Evolutionary conservation across 2,888 invertebrate genomes (phyloP).

Genomic region (Epirrhoe tristata): DNA sequence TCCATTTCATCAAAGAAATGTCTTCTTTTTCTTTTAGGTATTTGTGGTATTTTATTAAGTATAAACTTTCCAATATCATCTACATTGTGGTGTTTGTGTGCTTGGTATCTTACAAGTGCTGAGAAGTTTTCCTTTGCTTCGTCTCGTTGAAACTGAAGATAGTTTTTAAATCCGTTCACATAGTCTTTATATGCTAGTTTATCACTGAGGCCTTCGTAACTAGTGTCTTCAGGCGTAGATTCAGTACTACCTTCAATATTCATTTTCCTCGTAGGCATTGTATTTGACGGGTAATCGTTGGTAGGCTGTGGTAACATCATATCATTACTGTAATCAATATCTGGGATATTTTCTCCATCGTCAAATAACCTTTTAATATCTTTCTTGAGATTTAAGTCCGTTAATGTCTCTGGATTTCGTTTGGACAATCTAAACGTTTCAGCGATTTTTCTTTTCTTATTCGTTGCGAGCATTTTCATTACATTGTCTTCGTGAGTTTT

Average conservation of each 20-base stretch:
- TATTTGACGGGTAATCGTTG: constrained; percentile 12
- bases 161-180: constrained; percentile 73
- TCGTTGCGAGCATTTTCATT: constrained; percentile 53
- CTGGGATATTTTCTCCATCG: constrained; percentile 48
- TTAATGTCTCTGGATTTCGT: constrained; percentile 48
- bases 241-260: background rate
- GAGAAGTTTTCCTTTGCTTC: constrained; percentile 66
- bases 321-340: constrained; percentile 40
- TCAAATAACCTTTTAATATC: constrained; percentile 47
- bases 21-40: constrained; percentile 50
- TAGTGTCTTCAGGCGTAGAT: constrained; percentile 47
- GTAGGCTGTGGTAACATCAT: constrained; percentile 4
- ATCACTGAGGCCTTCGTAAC: constrained; percentile 58
- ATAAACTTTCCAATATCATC: constrained; percentile 79
- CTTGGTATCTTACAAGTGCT: constrained; percentile 69
- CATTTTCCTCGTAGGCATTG: background rate
- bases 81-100: constrained; percentile 73
- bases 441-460: constrained; percentile 34
- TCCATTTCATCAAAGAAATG: constrained; percentile 62
- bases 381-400: constrained; percentile 42
- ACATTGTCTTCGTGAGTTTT: constrained; percentile 60
- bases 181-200: constrained; percentile 70
- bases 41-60: constrained; percentile 65
- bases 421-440: constrained; percentile 40
- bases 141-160: constrained; percentile 69